These are phyloP conservation scores for Scaptomyza reducta DNA, from an alignment of 2,888 invertebrate genomes.

Conservation along the genomic window DNA sequence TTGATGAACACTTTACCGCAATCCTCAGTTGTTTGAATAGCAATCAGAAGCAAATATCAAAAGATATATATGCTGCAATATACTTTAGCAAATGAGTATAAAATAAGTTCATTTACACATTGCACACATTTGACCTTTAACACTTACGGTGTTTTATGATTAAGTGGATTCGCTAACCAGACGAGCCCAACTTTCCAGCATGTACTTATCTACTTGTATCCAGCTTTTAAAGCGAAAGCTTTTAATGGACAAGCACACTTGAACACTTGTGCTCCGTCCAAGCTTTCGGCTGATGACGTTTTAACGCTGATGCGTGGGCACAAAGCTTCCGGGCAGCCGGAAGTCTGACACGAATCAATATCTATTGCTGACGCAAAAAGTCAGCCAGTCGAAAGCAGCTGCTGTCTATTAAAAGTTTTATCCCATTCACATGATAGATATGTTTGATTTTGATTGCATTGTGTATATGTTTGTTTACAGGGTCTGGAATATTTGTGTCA, in stretches of 20 bases:
- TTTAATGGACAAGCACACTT: slow-evolving; percentile 1
- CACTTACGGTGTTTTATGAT: background rate
- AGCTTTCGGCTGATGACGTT: slow-evolving; percentile 15
- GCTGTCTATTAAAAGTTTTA: background rate
- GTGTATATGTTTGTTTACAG: slow-evolving; percentile 84
- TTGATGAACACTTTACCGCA: background rate
- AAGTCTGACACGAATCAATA: slow-evolving; percentile 7
- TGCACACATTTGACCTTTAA: slow-evolving; percentile 2
- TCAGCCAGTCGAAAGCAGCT: background rate
- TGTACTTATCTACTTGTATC: background rate
- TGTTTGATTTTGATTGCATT: background rate
- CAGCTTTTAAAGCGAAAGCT: slow-evolving; percentile 11
- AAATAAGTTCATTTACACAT: background rate
- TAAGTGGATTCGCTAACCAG: background rate
- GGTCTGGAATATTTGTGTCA: slow-evolving; percentile 99
- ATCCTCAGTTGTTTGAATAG: slow-evolving; percentile 4
- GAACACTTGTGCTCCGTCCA: background rate
- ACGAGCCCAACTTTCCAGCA: background rate
- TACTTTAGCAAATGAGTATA: background rate
- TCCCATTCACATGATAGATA: background rate
- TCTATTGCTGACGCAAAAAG: slow-evolving; percentile 5
- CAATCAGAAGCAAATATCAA: background rate
- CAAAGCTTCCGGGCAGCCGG: slow-evolving; percentile 11
- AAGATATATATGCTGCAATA: too few species aligned
- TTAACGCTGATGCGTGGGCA: slow-evolving; percentile 1